Base-by-base conservation (phyloP, 2,113 vertebrate species). In the Motacilla alba region DNA sequence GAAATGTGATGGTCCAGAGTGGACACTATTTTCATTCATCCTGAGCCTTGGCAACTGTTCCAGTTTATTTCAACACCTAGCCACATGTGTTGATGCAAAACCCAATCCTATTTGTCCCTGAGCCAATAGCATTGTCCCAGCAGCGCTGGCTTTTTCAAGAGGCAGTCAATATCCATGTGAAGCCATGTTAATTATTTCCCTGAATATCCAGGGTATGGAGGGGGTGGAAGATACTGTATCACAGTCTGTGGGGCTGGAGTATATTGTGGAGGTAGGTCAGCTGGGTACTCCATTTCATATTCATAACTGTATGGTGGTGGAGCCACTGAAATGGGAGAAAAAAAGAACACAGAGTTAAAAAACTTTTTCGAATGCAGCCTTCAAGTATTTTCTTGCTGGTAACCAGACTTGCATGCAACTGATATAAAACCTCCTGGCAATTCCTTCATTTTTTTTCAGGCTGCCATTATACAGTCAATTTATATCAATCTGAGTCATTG, bases 301-400 rank as follows among this genome's bases (percentile, higher is more conserved):
- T 99, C 98, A 0, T 98, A 98, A 77, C 94, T 97, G 85, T 99
- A 99, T 2, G 99, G 98, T 50, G 99, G 99, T 7, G 99, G 98
- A 70, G 98, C 96, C 76, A 97, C 99, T 99, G 96, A 84, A 97
- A 96, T 39, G 37, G 68, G 41, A 93, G 52, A 82, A 81, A 82
- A 82, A 89, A 80, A 84, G 72, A 41, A 91, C 10, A 92, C 10
- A 82, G 6, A 93, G 69, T 68, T 84, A 92, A 74, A 89, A 63
- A 67, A 13, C 10, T 50, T 91, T 55, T 77, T 63, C 43, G 55
- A 28, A 87, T 35, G 37, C 44, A 67, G 21, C 10, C 39, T 47
- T 17, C 24, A 56, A 35, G 43, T 63, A 70, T 89, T 63, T 89
- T 70, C 35, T 50, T 47, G 49, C 6, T 75, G 52, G 67, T 37